These are phyloP conservation scores for Psittacula cyanocephala DNA, from an alignment of 2,113 vertebrate species.

Conservation along the genomic window DNA sequence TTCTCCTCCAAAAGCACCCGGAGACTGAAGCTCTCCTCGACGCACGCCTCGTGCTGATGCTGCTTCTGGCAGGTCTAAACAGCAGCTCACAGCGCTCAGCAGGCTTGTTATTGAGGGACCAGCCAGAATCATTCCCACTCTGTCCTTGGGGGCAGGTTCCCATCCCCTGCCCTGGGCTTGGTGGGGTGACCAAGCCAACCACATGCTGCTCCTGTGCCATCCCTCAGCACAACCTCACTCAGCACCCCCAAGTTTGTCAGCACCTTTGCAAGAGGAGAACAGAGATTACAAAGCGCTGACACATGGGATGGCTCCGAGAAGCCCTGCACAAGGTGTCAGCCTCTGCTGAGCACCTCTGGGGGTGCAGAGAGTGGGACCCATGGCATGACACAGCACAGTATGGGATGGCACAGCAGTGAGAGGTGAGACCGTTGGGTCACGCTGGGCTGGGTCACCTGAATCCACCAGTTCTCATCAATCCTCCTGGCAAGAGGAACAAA, in stretches of 20 bases:
- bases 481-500: constrained; percentile 10
- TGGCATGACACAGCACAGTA: not conserved
- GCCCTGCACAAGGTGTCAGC: not conserved
- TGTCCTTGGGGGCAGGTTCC: not conserved
- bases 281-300: constrained; percentile 13
- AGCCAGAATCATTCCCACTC: not conserved
- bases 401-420: not conserved
- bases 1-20: not conserved
- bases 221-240: not conserved
- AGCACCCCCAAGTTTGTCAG: not conserved
- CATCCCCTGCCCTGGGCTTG: not conserved
- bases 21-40: not conserved
- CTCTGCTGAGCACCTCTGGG: not conserved
- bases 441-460: constrained; percentile 4
- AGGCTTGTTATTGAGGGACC: not conserved
- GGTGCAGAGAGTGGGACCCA: not conserved
- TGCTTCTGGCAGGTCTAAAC: not conserved
- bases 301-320: not conserved
- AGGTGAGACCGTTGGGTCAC: not conserved
- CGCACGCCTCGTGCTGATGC: not conserved
- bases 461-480: not conserved
- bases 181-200: not conserved
- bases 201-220: rapidly evolving
- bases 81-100: rapidly evolving
- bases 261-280: not conserved